These are phyloP conservation scores for Echiichthys vipera DNA, from an alignment of 2,797 vertebrate genomes.

Conservation along the genomic window DNA sequence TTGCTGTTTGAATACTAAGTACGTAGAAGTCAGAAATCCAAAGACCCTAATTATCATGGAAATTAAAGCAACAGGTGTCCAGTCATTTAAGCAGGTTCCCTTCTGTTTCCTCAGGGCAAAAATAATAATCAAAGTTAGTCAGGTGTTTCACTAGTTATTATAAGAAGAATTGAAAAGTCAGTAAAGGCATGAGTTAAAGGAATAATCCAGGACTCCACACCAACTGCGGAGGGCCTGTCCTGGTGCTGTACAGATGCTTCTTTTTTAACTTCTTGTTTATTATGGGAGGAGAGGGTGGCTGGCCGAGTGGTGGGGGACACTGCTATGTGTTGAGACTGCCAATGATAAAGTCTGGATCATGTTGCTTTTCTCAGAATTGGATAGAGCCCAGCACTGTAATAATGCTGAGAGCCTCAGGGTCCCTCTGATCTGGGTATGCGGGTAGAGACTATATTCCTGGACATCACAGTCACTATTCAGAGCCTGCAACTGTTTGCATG, in stretches of 20 bases:
- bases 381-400: slow-evolving; percentile 21
- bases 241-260: not conserved
- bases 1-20: not conserved
- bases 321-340: slow-evolving; percentile 22
- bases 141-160: not conserved
- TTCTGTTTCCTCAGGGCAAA: not conserved
- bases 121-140: not conserved
- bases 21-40: not conserved
- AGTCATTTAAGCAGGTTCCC: slow-evolving; percentile 1
- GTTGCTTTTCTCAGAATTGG: slow-evolving; percentile 37
- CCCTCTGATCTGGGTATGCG: slow-evolving; percentile 22
- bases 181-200: not conserved
- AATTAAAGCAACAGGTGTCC: slow-evolving; percentile 25
- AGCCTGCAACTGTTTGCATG: not conserved
- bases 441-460: slow-evolving; percentile 18
- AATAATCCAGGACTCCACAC: not conserved
- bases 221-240: not conserved
- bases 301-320: not conserved
- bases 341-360: slow-evolving; percentile 33
- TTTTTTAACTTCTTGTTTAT: slow-evolving; percentile 18
- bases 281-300: slow-evolving; percentile 3
- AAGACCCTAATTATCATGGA: slow-evolving; percentile 27
- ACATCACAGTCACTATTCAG: not conserved
- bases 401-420: slow-evolving; percentile 13
- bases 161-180: slow-evolving; percentile 15